Conservation (phyloP, 2,797 vertebrate genomes). For the Paguma larvata region DNA sequence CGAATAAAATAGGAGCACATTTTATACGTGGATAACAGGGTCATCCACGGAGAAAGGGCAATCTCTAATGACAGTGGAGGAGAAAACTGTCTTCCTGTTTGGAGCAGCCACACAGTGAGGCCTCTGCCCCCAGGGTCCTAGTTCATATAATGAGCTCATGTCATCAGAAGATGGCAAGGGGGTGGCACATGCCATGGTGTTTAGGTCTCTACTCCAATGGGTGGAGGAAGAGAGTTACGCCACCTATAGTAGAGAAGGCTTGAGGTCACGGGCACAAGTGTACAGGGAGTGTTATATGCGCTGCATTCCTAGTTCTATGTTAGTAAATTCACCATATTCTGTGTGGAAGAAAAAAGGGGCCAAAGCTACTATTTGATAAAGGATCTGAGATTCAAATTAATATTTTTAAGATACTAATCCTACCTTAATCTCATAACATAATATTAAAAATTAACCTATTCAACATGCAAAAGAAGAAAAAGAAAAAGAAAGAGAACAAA, state of each 20-base stretch:
- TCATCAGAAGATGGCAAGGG: not conserved
- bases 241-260: not conserved
- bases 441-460: conserved; percentile 25
- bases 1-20: conserved; percentile 71
- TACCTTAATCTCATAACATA: not conserved
- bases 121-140: not conserved
- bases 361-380: not conserved
- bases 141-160: not conserved
- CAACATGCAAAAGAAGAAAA: not conserved
- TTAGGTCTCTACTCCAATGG: not conserved
- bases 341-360: not conserved
- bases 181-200: not conserved
- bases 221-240: fast-evolving
- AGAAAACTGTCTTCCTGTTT: not conserved
- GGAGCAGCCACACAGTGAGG: not conserved
- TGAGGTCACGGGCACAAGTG: not conserved
- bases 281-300: fast-evolving
- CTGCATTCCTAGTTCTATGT: not conserved
- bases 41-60: not conserved
- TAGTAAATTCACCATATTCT: not conserved
- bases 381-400: not conserved
- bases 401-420: not conserved
- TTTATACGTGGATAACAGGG: conserved; percentile 15
- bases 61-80: not conserved
- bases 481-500: not conserved